Evolutionary conservation across 2,888 invertebrate species (phyloP).

Genomic region (Gortyna flavago): DNA sequence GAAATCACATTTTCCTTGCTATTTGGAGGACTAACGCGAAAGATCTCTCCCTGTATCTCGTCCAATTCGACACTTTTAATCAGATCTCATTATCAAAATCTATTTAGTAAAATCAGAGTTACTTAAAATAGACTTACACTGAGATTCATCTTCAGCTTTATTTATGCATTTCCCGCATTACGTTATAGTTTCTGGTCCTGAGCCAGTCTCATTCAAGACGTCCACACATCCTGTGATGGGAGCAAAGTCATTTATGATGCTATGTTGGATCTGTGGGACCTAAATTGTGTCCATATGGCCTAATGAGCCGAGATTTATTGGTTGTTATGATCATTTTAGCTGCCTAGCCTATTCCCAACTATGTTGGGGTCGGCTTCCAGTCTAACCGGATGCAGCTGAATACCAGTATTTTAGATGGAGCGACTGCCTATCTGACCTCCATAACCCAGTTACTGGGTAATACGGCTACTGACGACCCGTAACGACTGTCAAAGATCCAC

Average conservation of each 20-base stretch:
- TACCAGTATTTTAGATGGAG: no score
- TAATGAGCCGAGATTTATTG: not conserved
- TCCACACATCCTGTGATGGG: slow-evolving; percentile 31
- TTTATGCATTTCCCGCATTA: slow-evolving; percentile 38
- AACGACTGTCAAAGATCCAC: no score
- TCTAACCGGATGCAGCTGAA: no score
- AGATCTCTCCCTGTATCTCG: not conserved
- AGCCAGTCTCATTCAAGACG: slow-evolving; percentile 53
- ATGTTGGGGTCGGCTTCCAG: no score
- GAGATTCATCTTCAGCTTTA: slow-evolving; percentile 26
- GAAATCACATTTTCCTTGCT: not conserved
- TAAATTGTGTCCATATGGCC: not conserved
- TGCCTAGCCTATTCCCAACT: no score
- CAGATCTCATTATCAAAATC: slow-evolving; percentile 4
- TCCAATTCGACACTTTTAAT: not conserved
- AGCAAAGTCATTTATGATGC: slow-evolving; percentile 30
- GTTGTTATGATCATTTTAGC: not conserved
- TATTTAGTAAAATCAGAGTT: slow-evolving; percentile 5
- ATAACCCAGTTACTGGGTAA: no score
- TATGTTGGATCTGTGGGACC: not conserved
- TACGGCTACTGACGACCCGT: no score
- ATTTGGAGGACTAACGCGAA: not conserved
- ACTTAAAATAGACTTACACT: slow-evolving; percentile 33
- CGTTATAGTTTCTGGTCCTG: slow-evolving; percentile 50
- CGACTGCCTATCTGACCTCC: no score